Conservation (phyloP, 1,140 invertebrate species). For the Solenopsis fugax region DNA sequence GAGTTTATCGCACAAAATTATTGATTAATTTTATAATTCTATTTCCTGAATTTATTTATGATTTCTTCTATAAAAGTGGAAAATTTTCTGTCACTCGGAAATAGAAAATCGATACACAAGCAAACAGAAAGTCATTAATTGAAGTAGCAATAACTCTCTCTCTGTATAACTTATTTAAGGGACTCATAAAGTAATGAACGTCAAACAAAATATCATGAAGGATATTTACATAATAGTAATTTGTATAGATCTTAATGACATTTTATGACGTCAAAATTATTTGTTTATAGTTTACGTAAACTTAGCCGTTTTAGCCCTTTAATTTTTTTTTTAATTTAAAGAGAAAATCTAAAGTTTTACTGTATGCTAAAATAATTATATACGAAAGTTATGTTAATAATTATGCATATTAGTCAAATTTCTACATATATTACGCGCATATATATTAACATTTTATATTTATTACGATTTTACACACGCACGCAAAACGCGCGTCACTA, state of each 20-base stretch:
- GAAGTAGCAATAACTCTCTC: background rate
- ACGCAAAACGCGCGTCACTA: background rate
- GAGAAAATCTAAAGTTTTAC: background rate
- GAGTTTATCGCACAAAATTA: background rate
- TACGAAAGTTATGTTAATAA: constrained; percentile 16
- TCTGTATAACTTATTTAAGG: constrained; percentile 13
- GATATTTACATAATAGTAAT: constrained; percentile 21
- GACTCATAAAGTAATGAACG: background rate
- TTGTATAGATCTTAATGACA: constrained; percentile 2
- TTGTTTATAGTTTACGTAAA: constrained; percentile 1
- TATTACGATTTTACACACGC: constrained; percentile 2
- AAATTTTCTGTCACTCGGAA: background rate
- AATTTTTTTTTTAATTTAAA: constrained; percentile 24
- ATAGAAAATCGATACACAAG: background rate
- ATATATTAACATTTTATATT: background rate
- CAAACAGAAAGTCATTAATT: constrained; percentile 18
- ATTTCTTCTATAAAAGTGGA: background rate
- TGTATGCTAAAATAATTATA: constrained; percentile 10
- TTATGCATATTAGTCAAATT: background rate
- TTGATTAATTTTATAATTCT: constrained; percentile 1
- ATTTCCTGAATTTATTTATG: background rate
- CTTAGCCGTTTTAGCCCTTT: background rate
- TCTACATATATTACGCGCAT: background rate
- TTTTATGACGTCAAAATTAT: constrained; percentile 14
- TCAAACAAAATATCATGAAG: constrained; percentile 26